These are phyloP conservation scores for Seira ritae DNA, from an alignment of 2,888 invertebrate genomes.

Conservation along the genomic window DNA sequence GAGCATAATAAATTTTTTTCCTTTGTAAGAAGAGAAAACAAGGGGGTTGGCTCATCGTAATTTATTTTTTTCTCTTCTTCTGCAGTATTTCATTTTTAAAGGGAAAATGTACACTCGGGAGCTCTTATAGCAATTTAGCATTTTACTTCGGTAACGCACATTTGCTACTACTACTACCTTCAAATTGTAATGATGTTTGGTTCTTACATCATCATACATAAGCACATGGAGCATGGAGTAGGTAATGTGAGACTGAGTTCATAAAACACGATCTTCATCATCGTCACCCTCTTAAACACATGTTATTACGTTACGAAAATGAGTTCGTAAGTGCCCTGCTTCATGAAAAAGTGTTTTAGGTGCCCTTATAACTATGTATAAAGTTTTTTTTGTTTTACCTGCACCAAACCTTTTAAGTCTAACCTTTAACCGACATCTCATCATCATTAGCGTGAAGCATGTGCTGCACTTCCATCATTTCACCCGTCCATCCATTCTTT, in stretches of 20 bases:
- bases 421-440: conserved; percentile 39
- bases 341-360: background rate
- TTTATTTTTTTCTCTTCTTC: conserved; percentile 32
- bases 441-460: conserved; percentile 16
- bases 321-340: background rate
- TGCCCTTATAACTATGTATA: background rate
- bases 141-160: conserved; percentile 44
- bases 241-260: background rate
- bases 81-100: conserved; percentile 21
- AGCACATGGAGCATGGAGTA: too few species aligned
- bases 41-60: conserved; percentile 48
- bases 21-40: conserved; percentile 34
- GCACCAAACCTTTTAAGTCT: conserved; percentile 47
- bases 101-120: conserved; percentile 58
- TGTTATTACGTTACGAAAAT: conserved; percentile 48
- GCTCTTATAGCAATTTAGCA: conserved; percentile 29
- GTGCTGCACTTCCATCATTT: conserved; percentile 20
- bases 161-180: background rate
- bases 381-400: conserved; percentile 23
- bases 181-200: too few species aligned
- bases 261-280: conserved; percentile 10
- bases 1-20: conserved; percentile 1
- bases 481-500: conserved; percentile 42
- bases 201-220: conserved; percentile 39
- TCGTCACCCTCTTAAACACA: conserved; percentile 34